Evolutionary conservation across 2,797 vertebrate species (phyloP).

Genomic region (Sebastes hopkinsi): DNA sequence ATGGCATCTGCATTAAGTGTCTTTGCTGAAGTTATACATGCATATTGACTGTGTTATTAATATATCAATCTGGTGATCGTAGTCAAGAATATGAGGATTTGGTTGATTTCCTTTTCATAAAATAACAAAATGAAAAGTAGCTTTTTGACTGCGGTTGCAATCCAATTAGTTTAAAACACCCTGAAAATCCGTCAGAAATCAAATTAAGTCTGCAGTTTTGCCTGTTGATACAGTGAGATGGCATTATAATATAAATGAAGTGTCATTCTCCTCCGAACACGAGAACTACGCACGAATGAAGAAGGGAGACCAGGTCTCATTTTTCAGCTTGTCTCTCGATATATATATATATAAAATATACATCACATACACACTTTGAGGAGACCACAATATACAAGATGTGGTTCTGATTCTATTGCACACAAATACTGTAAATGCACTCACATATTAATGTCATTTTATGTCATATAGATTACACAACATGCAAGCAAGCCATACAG

Average conservation of each 20-base stretch:
- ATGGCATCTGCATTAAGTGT: neutral
- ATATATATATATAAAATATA: neutral
- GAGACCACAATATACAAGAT: neutral
- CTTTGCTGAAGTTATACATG: neutral
- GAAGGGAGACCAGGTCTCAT: neutral
- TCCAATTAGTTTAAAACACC: neutral
- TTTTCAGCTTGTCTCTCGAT: neutral
- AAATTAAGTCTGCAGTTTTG: neutral
- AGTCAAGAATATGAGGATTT: neutral
- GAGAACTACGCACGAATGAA: neutral
- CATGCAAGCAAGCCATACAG: neutral
- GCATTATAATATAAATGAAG: conserved; percentile 8
- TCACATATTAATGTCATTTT: neutral
- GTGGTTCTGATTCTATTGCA: neutral
- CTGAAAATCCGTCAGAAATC: neutral
- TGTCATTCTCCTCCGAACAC: neutral
- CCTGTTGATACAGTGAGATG: neutral
- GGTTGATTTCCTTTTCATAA: neutral
- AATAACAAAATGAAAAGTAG: neutral
- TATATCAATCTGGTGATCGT: neutral
- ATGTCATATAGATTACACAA: conserved; percentile 1
- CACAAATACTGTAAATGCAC: neutral
- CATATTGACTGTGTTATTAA: neutral
- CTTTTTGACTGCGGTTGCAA: neutral
- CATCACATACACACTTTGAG: neutral